A percentile compares a stretch with the other conserved stretches of the same genome.
Evolutionary conservation across 2,113 vertebrate genomes (phyloP).

Genomic region (Syngnathus floridae): DNA sequence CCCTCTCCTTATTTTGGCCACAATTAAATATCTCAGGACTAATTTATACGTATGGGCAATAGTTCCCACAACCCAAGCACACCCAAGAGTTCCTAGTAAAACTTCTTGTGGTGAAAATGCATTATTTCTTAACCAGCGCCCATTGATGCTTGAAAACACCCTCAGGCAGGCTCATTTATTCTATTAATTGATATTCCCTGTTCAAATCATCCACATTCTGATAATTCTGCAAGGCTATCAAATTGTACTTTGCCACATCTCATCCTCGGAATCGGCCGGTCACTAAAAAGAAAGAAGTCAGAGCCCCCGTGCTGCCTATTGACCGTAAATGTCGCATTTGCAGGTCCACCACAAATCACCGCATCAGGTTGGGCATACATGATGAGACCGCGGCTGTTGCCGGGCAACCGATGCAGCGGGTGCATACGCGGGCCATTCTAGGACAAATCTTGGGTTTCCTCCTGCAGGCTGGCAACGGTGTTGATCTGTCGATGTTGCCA

Average conservation of each 20-base stretch:
- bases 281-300: background rate
- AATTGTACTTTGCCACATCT: background rate
- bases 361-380: slow-evolving; percentile 6
- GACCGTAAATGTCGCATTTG: slow-evolving; percentile 10
- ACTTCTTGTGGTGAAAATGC: background rate
- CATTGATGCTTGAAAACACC: background rate
- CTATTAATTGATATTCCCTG: background rate
- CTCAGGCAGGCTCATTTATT: background rate
- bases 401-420: slow-evolving; percentile 3
- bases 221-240: background rate
- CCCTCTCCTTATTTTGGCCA: no score
- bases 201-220: background rate
- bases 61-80: background rate
- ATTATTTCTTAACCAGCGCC: background rate
- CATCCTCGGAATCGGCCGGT: background rate
- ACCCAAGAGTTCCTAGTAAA: background rate
- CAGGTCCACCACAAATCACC: slow-evolving; percentile 3
- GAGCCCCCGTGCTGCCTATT: background rate
- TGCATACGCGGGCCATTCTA: slow-evolving; percentile 1
- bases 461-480: background rate
- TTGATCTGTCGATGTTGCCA: background rate
- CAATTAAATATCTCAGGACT: background rate
- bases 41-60: no score
- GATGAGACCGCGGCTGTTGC: slow-evolving; percentile 9
- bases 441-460: slow-evolving; percentile 8